Evolutionary conservation across 2,797 vertebrate genomes (phyloP), one percentile per base, ranked within the genome.

Genomic region (Danio tinwini): DNA sequence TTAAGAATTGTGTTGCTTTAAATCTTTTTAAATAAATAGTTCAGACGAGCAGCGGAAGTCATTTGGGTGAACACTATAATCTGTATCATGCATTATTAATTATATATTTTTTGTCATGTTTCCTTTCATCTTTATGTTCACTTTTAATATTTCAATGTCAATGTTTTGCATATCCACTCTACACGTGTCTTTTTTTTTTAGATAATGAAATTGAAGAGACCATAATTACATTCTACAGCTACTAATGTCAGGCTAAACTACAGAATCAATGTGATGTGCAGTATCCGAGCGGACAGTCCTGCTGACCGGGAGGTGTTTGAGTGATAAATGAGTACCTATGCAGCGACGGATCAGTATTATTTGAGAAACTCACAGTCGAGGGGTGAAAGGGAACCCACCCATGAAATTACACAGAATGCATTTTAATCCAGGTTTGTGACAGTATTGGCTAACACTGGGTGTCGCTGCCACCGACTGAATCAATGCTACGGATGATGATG

Each of bases 341-440:
- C 49, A 19, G 14, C 81, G 56, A 75, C 83, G 87, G 88, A 77
- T 89, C 90, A 91, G 84, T 89, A 90, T 85, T 81, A 88, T 90
- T 90, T 88, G 85, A 85, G 90, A 87, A 86, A 87, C 85, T 80
- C 40, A 84, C 86, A 89, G 91, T 91, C 90, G 85, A 77, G 87
- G 90, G 90, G 89, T 76, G 58, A 85, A 78, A 79, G 78, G 21
- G 82, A 89, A 89, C 86, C 91, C 92, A 92, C 80, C 91, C 91
- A 88, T 93, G 90, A 94, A 94, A 94, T 93, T 93, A 90, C 89
- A 90, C 87, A 81, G 91, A 92, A 92, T 92, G 86, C 65, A 78
- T 88, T 89, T 88, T 92, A 92, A 93, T 91, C 91, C 86, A 85
- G 84, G 86, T 92, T 91, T 91, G 90, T 90, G 89, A 88, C 87